phyloP scores from a whole-genome alignment of 2,113 vertebrate genomes.

The Hylia prasina region DNA sequence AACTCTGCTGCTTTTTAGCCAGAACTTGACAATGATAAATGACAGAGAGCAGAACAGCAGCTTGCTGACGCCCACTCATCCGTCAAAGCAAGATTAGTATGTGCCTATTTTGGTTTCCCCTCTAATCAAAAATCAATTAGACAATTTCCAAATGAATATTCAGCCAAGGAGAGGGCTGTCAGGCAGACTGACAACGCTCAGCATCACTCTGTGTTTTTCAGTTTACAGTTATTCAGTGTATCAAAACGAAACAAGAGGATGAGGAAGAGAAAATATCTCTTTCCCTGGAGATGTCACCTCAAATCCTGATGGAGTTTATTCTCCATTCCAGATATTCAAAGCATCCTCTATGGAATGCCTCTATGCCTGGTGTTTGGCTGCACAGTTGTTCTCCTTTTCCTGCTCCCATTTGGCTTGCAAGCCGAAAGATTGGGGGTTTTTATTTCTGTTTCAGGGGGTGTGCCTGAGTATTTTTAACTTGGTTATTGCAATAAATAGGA shows the following conservation, averaged over 20 bases:
- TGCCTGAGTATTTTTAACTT: background rate
- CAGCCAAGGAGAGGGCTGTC: background rate
- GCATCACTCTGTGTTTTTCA: background rate
- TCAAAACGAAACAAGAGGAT: background rate
- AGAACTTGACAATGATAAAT: slow-evolving; percentile 5
- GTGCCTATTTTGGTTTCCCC: slow-evolving; percentile 18
- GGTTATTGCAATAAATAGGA: background rate
- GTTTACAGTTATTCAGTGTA: background rate
- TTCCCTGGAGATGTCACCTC: background rate
- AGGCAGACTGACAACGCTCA: background rate
- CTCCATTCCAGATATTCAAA: background rate
- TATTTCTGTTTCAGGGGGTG: background rate
- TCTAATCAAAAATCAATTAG: slow-evolving; percentile 53
- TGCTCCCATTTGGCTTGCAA: background rate
- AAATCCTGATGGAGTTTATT: background rate
- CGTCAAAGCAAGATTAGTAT: background rate
- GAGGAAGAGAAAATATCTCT: background rate
- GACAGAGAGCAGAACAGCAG: background rate
- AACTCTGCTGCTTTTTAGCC: background rate
- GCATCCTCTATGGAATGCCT: background rate
- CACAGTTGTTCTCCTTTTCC: background rate
- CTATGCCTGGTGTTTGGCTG: background rate
- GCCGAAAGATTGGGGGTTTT: background rate
- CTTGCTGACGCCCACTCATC: slow-evolving; percentile 24
- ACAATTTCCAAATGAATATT: slow-evolving; percentile 46